Evolutionary conservation across 2,113 vertebrate genomes (phyloP).

Genomic region (Callipepla californica): DNA sequence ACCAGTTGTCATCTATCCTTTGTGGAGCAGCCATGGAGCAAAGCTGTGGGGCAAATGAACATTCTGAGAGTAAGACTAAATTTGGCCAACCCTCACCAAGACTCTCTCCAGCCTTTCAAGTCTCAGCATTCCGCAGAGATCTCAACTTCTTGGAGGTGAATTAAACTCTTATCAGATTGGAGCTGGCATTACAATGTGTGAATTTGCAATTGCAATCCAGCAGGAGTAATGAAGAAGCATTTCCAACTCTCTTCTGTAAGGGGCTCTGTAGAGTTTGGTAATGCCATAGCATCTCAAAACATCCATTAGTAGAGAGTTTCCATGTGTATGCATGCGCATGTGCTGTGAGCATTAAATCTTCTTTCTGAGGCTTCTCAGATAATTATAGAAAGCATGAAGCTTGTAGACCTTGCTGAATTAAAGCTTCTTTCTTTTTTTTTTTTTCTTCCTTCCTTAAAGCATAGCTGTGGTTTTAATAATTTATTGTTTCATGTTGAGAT

Average conservation of each 20-base stretch:
- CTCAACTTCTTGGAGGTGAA: background rate
- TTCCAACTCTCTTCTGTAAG: background rate
- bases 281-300: background rate
- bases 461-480: background rate
- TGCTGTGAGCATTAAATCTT: background rate
- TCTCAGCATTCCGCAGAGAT: background rate
- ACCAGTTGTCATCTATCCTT: background rate
- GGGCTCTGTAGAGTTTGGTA: background rate
- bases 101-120: background rate
- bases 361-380: background rate
- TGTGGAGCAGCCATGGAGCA: background rate
- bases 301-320: background rate
- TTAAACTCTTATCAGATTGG: background rate
- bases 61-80: background rate
- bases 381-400: background rate
- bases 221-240: background rate
- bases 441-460: background rate
- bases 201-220: background rate
- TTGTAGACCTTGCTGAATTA: background rate
- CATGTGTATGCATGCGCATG: accelerated
- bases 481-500: conserved; percentile 33
- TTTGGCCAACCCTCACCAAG: background rate
- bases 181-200: background rate
- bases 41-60: background rate
- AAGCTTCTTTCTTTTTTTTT: background rate